Evolutionary conservation across 2,113 vertebrate genomes (phyloP).

Genomic region (Penelope pileata): DNA sequence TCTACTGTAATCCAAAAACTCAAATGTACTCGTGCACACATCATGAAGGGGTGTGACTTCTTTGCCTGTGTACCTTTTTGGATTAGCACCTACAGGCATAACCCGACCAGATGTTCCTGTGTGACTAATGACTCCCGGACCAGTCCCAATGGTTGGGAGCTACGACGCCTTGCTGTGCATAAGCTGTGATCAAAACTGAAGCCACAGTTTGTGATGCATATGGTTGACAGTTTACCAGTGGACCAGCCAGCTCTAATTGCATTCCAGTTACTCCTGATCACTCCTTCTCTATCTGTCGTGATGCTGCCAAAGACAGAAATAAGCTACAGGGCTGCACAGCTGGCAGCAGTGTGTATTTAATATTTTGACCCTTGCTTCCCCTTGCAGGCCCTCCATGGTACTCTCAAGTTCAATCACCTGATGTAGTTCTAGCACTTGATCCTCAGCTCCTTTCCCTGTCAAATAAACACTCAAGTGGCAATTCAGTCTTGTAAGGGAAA

Average conservation of each 20-base stretch:
- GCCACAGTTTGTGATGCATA: background rate
- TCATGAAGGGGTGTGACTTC: background rate
- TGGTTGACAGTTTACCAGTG: background rate
- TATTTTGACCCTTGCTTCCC: background rate
- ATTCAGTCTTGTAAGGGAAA: background rate
- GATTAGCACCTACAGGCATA: background rate
- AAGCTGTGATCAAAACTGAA: background rate
- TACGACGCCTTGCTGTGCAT: background rate
- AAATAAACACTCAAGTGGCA: background rate
- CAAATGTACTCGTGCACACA: accelerated
- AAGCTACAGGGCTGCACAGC: background rate
- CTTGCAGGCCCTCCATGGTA: background rate
- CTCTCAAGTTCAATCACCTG: background rate
- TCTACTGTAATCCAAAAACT: background rate
- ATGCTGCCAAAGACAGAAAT: background rate
- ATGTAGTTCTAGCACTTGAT: background rate
- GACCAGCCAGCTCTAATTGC: background rate
- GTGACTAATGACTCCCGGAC: background rate
- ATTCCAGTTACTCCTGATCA: background rate
- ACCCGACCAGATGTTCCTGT: background rate
- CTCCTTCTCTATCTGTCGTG: background rate
- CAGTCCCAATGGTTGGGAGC: background rate
- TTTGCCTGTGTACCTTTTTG: background rate
- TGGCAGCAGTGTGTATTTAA: background rate
- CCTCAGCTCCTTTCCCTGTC: background rate